Evolutionary conservation across 1,140 invertebrate species (phyloP).

Genomic region (Myzus persicae): DNA sequence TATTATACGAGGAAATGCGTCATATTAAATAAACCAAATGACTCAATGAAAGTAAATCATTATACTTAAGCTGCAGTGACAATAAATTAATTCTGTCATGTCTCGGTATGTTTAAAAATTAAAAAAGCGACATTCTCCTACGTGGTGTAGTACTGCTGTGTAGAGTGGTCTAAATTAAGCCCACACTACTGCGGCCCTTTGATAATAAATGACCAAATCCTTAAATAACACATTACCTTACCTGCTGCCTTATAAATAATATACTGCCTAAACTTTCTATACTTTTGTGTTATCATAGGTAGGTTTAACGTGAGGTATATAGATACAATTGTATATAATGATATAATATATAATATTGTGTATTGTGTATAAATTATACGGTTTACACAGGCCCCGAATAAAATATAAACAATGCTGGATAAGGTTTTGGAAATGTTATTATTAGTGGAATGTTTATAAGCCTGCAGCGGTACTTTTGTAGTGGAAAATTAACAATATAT

Average conservation of each 20-base stretch:
- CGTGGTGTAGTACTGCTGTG: not conserved
- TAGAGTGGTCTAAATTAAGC: not conserved
- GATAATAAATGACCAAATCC: not conserved
- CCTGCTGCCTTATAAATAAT: not conserved
- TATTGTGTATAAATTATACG: not conserved
- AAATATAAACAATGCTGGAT: not conserved
- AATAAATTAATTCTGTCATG: too few relatives aligned
- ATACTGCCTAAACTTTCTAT: not conserved
- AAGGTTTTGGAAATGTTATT: constrained; percentile 8
- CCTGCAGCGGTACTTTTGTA: not conserved
- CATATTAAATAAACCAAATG: too few relatives aligned
- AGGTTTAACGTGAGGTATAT: not conserved
- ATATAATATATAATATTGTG: not conserved
- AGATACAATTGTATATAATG: not conserved
- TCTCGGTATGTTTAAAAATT: not conserved
- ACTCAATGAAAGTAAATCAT: too few relatives aligned
- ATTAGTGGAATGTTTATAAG: not conserved
- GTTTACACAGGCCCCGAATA: not conserved
- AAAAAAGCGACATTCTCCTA: not conserved
- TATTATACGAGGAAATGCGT: too few relatives aligned
- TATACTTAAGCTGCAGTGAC: too few relatives aligned
- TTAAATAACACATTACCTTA: not conserved
- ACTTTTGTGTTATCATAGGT: not conserved
- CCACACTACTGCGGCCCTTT: not conserved
- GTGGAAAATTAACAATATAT: not conserved